phyloP scores from a whole-genome alignment of 2,888 invertebrate species.

The Diachrysia chrysitis region DNA sequence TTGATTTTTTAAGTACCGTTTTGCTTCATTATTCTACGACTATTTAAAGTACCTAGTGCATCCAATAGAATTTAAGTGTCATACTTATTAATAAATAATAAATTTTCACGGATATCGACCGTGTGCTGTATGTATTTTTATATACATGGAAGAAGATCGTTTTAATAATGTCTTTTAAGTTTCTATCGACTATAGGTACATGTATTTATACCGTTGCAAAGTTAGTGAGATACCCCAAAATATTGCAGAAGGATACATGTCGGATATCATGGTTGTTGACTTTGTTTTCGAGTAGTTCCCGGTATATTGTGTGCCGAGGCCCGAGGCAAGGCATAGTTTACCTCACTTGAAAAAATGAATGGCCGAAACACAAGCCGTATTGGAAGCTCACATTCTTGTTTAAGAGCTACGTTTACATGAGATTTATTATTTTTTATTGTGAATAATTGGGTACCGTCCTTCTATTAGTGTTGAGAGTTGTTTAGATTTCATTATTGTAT shows the following conservation, averaged over 20 bases:
- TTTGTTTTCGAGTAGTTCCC: constrained; percentile 74
- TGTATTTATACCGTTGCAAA: background rate
- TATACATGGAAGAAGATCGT: no score
- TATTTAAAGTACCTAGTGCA: no score
- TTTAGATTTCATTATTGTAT: constrained; percentile 36
- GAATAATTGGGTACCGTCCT: constrained; percentile 62
- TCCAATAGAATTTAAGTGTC: no score
- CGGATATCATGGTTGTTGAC: constrained; percentile 74
- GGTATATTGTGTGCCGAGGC: constrained; percentile 64
- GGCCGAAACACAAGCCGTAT: constrained; percentile 63
- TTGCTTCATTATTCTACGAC: no score
- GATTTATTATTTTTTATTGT: constrained; percentile 55
- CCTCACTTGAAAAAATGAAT: constrained; percentile 73
- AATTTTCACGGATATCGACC: no score
- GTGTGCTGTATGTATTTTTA: no score
- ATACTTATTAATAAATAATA: no score
- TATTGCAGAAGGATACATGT: constrained; percentile 53
- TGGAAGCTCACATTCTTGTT: constrained; percentile 71
- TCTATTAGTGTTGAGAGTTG: constrained; percentile 29
- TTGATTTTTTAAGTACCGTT: no score
- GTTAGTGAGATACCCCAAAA: constrained; percentile 31
- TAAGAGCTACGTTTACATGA: constrained; percentile 66
- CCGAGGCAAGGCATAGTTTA: constrained; percentile 66
- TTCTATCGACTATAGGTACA: background rate
- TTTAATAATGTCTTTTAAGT: background rate